Evolutionary conservation across 2,113 vertebrate species (phyloP).

Genomic region (Columbina picui): DNA sequence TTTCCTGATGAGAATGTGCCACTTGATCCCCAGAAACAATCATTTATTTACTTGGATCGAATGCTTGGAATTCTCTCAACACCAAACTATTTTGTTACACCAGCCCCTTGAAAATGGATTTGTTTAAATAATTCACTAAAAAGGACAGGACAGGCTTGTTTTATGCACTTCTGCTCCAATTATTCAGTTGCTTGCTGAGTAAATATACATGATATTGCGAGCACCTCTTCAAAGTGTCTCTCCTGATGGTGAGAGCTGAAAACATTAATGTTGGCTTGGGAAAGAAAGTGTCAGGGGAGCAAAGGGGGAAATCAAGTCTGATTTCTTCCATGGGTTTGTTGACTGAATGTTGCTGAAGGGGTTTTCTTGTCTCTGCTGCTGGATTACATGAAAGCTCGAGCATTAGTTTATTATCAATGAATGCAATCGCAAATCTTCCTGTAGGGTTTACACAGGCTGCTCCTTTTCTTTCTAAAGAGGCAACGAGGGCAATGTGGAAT

Average conservation of each 20-base stretch:
- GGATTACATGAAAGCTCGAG: neutral
- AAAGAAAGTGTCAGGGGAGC: neutral
- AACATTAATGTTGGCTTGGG: neutral
- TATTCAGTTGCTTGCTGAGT: neutral
- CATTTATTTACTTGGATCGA: neutral
- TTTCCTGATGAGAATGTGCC: neutral
- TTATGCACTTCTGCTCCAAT: conserved; percentile 38
- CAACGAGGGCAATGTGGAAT: neutral
- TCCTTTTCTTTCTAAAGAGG: neutral
- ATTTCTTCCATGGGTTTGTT: neutral
- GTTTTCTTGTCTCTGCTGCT: neutral
- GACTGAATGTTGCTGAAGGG: neutral
- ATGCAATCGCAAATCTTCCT: neutral
- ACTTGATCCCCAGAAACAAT: neutral
- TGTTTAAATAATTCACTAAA: neutral
- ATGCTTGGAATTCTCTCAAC: neutral
- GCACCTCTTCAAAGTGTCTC: neutral
- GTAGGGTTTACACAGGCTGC: neutral
- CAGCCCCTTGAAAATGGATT: neutral
- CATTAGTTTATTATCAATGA: neutral
- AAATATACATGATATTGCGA: neutral
- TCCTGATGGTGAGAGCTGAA: neutral
- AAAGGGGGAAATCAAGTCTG: neutral
- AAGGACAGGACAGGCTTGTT: neutral
- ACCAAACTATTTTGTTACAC: neutral